These are phyloP conservation scores for Barypeithes pellucidus DNA, from an alignment of 2,888 invertebrate species.

Conservation along the genomic window DNA sequence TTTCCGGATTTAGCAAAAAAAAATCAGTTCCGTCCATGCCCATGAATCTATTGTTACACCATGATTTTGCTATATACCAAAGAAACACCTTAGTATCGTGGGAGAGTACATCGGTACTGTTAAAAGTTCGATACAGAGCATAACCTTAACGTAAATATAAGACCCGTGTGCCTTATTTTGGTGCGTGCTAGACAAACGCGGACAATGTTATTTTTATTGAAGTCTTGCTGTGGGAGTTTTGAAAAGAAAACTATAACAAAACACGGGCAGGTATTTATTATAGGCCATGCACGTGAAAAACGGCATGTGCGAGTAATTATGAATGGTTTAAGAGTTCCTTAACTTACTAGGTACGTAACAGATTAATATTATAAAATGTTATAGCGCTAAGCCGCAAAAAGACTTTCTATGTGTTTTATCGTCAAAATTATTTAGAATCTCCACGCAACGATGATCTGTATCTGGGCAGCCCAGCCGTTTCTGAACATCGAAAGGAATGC, in stretches of 20 bases:
- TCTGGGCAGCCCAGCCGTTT: too few species aligned
- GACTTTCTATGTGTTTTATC: too few species aligned
- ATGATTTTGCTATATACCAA: conserved; percentile 32
- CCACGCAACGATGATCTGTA: too few species aligned
- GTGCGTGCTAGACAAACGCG: not conserved
- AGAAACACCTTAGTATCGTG: conserved; percentile 37
- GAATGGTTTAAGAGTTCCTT: conserved; percentile 2
- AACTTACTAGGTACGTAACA: not conserved
- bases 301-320: conserved; percentile 17
- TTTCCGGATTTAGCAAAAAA: conserved; percentile 26
- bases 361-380: too few species aligned
- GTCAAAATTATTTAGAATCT: too few species aligned
- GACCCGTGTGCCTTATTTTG: not conserved
- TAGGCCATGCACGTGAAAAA: conserved; percentile 4
- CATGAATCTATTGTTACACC: conserved; percentile 38
- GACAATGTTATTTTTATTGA: conserved; percentile 1
- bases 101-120: conserved; percentile 25
- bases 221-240: not conserved
- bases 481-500: too few species aligned
- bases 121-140: not conserved
- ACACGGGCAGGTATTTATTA: conserved; percentile 21
- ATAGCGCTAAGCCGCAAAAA: too few species aligned
- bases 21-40: conserved; percentile 9
- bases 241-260: conserved; percentile 20
- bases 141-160: not conserved